These are phyloP conservation scores for Hippoglossus stenolepis DNA, from an alignment of 2,113 vertebrate genomes.

Conservation along the genomic window DNA sequence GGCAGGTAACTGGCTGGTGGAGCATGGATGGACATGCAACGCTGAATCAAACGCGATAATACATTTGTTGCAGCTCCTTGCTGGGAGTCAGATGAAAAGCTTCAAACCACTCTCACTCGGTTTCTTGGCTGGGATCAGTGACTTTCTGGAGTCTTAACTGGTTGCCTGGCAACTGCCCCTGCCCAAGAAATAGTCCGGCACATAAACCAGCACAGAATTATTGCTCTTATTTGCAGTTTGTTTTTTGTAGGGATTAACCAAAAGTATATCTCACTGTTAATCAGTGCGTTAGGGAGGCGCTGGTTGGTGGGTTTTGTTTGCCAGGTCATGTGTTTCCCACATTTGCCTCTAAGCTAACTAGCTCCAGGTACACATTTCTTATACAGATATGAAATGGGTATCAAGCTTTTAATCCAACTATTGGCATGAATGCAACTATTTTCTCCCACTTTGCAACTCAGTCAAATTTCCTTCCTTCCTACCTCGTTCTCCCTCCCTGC, in stretches of 20 bases:
- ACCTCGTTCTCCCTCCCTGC: background rate
- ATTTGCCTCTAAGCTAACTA: background rate
- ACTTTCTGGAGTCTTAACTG: slow-evolving; percentile 14
- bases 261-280: background rate
- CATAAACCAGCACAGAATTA: background rate
- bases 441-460: background rate
- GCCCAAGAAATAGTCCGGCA: slow-evolving; percentile 9
- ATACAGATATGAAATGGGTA: too few relatives aligned
- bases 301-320: background rate
- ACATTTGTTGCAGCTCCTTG: background rate
- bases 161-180: slow-evolving; percentile 15
- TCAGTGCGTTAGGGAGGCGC: background rate
- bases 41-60: background rate
- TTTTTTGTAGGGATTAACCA: background rate
- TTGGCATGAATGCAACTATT: background rate
- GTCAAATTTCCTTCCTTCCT: background rate
- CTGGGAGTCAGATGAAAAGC: background rate
- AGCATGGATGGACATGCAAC: too few relatives aligned
- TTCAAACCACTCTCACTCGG: background rate
- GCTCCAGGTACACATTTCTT: too few relatives aligned
- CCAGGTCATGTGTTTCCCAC: background rate
- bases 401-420: background rate
- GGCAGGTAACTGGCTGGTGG: background rate
- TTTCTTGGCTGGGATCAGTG: background rate
- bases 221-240: background rate